phyloP scores from a whole-genome alignment of 2,797 vertebrate species.

The Petrocephalus schoutedeni region DNA sequence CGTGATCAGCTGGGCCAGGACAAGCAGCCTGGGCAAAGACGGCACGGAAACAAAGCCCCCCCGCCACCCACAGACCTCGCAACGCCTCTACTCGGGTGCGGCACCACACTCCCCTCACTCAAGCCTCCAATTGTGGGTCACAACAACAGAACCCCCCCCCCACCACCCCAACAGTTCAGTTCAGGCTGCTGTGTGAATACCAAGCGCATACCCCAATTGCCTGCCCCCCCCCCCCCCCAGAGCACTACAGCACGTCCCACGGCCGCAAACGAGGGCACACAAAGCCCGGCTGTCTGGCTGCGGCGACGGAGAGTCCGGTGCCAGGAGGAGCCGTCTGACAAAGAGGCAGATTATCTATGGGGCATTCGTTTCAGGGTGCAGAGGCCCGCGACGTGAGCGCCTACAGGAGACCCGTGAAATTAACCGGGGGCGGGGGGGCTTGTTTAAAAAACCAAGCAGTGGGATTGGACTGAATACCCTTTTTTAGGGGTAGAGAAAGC shows the following conservation, averaged over 20 bases:
- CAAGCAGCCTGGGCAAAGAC: no score
- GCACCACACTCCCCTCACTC: no score
- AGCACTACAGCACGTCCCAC: background rate
- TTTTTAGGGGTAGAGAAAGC: background rate
- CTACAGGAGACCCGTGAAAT: conserved; percentile 4
- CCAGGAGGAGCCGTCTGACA: background rate
- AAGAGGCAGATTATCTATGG: background rate
- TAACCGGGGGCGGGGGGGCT: background rate
- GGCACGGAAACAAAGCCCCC: no score
- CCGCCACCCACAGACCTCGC: no score
- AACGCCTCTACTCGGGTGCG: no score
- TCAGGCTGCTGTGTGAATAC: no score
- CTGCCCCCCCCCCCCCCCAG: background rate
- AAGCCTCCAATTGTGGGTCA: no score
- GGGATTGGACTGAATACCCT: background rate
- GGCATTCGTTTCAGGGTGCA: background rate
- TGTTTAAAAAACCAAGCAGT: background rate
- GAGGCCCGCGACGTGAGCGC: background rate
- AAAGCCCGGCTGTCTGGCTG: background rate
- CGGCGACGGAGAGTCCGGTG: background rate
- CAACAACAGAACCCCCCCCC: no score
- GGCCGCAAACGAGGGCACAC: background rate
- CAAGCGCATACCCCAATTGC: background rate
- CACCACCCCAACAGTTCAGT: no score
- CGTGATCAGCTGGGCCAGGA: no score